Base-by-base conservation (phyloP, 2,797 vertebrate species). In the Clarias fuscus region DNA sequence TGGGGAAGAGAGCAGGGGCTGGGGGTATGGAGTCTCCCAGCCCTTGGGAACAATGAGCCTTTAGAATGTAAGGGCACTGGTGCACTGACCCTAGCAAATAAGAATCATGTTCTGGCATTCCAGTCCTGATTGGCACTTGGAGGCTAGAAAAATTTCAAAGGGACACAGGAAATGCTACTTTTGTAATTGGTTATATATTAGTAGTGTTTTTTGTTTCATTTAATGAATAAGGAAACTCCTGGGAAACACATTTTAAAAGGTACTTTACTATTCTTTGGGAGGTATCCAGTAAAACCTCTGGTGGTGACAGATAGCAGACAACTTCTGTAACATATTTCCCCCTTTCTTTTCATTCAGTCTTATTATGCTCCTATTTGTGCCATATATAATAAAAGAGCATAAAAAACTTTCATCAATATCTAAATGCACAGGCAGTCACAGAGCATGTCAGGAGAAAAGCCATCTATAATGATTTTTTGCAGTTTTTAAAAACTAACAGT, bases 81-180 rank as follows among this genome's bases (percentile, higher is more conserved):
- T 94, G 94, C 94, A 83, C 90, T 96, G 95, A 96, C 95, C 95
- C 95, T 92, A 92, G 93, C 94, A 95, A 96, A 96, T 95, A 95
- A 94, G 94, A 95, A 94, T 94, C 95, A 95, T 95, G 95, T 95
- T 95, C 95, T 95, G 93, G 93, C 95, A 96, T 96, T 96, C 95
- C 95, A 92, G 91, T 90, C 93, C 93, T 95, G 94, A 95, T 95
- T 96, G 95, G 94, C 95, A 96, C 95, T 95, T 95, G 93, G 94
- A 95, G 95, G 91, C 92, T 89, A 93, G 92, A 91, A 93, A 94
- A 92, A 93, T 91, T 92, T 95, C 93, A 95, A 95, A 95, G 93
- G 93, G 94, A 93, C 92, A 94, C 93, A 95, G 95, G 95, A 96
- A 95, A 95, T 95, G 94, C 94, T 94, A 94, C 93, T 95, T 93